Conservation (phyloP, 1,140 invertebrate genomes). For the Hypsibius dujardini region DNA sequence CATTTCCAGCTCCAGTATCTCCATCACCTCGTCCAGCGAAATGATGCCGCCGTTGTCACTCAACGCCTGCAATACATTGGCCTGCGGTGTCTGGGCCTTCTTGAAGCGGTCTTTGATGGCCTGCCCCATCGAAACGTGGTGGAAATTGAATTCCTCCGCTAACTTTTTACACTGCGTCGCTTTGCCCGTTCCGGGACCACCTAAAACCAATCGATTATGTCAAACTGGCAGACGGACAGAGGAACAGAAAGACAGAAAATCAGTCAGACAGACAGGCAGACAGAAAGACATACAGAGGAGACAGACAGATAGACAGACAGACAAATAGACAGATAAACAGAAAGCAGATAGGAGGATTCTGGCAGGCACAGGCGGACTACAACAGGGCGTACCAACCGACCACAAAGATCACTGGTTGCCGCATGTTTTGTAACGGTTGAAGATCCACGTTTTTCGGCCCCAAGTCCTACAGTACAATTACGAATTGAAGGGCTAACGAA, state of each 20-base stretch:
- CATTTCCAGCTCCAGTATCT: not conserved
- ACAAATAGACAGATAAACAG: no score
- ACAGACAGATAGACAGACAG: no score
- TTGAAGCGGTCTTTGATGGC: not conserved
- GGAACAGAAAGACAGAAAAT: no score
- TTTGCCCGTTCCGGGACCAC: constrained; percentile 1
- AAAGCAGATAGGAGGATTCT: no score
- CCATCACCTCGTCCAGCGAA: not conserved
- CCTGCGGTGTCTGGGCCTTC: not conserved
- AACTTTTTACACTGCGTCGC: constrained; percentile 8
- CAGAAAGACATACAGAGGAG: no score
- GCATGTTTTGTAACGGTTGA: not conserved
- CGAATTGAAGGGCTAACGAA: no score
- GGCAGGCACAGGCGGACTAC: no score
- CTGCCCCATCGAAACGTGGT: constrained; percentile 13
- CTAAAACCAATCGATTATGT: not conserved
- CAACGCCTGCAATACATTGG: not conserved
- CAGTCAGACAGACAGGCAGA: no score
- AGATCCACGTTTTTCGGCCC: not conserved
- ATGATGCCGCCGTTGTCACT: constrained; percentile 1
- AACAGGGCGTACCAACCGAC: not conserved
- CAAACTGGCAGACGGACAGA: no score
- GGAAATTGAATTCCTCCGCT: constrained; percentile 10
- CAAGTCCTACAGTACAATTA: no score
- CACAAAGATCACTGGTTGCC: not conserved